phyloP scores from a whole-genome alignment of 1,140 invertebrate genomes.

The Apis laboriosa region DNA sequence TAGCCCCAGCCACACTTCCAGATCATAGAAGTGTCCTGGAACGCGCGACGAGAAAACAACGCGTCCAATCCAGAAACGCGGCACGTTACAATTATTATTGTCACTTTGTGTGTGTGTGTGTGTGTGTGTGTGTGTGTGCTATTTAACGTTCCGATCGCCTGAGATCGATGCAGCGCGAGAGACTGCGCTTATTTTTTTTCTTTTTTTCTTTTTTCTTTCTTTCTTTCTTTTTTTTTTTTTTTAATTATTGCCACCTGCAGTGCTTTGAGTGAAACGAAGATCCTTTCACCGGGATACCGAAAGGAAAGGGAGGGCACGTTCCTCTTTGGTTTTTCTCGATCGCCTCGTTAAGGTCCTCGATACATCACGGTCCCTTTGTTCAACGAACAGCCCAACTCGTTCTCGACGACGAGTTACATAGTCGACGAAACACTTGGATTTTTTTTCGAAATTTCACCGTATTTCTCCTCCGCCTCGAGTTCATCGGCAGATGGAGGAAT shows the following conservation, averaged over 20 bases:
- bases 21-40: slow-evolving; percentile 45
- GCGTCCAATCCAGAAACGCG: slow-evolving; percentile 42
- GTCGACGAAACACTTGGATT: not conserved
- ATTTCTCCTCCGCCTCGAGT: not conserved
- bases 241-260: slow-evolving; percentile 47
- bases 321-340: no score
- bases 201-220: not conserved
- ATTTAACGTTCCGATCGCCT: slow-evolving; percentile 47
- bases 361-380: no score
- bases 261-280: not conserved
- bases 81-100: slow-evolving; percentile 71
- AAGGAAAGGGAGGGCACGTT: not conserved
- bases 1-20: slow-evolving; percentile 39
- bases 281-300: not conserved
- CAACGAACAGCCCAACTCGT: no score
- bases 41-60: slow-evolving; percentile 50
- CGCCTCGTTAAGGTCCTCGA: no score
- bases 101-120: slow-evolving; percentile 63
- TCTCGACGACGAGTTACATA: no score
- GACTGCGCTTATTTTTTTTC: not conserved
- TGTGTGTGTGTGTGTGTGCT: slow-evolving; percentile 49
- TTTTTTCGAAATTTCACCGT: not conserved
- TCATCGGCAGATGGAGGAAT: not conserved
- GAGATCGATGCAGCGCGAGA: slow-evolving; percentile 15
- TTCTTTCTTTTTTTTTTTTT: not conserved